phyloP scores from a whole-genome alignment of 2,797 vertebrate genomes.

The Schizopygopsis pylzovi region DNA sequence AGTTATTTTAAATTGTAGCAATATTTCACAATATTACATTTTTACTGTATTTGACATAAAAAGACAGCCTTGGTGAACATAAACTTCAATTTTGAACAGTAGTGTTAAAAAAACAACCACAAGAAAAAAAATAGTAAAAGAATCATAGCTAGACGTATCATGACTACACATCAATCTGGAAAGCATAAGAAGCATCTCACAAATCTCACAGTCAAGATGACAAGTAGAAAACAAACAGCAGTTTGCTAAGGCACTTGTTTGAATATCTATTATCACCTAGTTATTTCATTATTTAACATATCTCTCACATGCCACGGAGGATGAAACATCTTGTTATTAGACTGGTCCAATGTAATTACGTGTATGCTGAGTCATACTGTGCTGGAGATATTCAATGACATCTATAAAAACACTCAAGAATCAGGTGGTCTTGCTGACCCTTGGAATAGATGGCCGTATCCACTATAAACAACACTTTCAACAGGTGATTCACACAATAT shows the following conservation, averaged over 20 bases:
- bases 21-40: background rate
- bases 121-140: background rate
- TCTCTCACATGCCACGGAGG: background rate
- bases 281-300: constrained; percentile 17
- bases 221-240: constrained; percentile 3
- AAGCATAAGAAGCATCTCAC: background rate
- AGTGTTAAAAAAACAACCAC: background rate
- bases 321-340: constrained; percentile 23
- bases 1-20: background rate
- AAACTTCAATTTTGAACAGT: background rate
- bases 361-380: constrained; percentile 10
- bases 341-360: constrained; percentile 23
- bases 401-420: background rate
- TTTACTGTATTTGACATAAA: background rate
- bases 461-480: background rate
- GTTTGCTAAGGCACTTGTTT: background rate
- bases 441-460: background rate
- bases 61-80: background rate
- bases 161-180: background rate
- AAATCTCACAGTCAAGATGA: constrained; percentile 20
- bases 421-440: background rate
- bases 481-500: background rate
- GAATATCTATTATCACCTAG: constrained; percentile 4
- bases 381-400: background rate
- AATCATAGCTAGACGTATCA: background rate